Conservation (phyloP, 2,888 invertebrate species). For the Agapostemon virescens region DNA sequence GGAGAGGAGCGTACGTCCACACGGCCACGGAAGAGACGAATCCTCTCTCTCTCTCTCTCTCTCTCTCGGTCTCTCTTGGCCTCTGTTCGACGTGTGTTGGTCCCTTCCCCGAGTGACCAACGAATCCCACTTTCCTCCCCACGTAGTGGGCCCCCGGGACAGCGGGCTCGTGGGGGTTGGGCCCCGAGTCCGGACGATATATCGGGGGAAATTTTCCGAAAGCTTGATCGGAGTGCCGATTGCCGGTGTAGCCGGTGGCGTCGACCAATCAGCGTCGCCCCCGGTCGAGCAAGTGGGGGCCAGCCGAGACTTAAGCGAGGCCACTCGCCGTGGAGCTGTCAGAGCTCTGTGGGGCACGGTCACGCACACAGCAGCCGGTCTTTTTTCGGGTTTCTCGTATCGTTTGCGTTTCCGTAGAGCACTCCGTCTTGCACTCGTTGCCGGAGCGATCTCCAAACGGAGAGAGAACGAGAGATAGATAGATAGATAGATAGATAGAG, state of each 20-base stretch:
- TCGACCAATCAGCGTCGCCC: slow-evolving; percentile 75
- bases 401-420: slow-evolving; percentile 8
- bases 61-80: slow-evolving; percentile 1
- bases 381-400: slow-evolving; percentile 38
- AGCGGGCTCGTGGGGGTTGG: slow-evolving; percentile 61
- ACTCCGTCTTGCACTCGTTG: neutral
- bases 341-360: slow-evolving; percentile 81
- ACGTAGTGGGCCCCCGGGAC: slow-evolving; percentile 45
- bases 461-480: neutral
- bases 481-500: no score
- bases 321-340: slow-evolving; percentile 80
- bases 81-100: slow-evolving; percentile 10
- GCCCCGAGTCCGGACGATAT: slow-evolving; percentile 60
- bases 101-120: slow-evolving; percentile 50
- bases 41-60: neutral
- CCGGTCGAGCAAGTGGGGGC: slow-evolving; percentile 75
- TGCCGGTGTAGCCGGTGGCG: slow-evolving; percentile 73
- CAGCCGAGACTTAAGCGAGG: slow-evolving; percentile 80
- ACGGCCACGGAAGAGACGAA: slow-evolving; percentile 5
- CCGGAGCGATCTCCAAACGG: neutral
- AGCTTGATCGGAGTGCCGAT: slow-evolving; percentile 74
- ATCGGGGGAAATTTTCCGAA: slow-evolving; percentile 77
- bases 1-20: slow-evolving; percentile 17
- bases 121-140: slow-evolving; percentile 68
- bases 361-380: slow-evolving; percentile 76